Percentiles rank a stretch among this genome's conserved stretches.
Conservation (phyloP, 2,113 vertebrate species). For the Dasyurus viverrinus region DNA sequence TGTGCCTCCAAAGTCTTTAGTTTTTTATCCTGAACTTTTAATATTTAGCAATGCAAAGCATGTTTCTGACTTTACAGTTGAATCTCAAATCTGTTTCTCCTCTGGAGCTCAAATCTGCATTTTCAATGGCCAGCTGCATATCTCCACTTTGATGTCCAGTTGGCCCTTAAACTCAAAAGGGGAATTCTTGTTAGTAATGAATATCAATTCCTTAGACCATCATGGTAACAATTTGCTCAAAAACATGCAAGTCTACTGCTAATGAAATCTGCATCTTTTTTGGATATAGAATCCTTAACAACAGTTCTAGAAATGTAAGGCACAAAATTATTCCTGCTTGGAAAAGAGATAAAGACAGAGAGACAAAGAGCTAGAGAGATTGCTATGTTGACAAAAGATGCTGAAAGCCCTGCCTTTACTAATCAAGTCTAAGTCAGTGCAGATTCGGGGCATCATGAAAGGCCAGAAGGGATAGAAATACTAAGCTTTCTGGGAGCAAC, state of each 20-base stretch:
- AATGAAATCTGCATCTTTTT: not conserved
- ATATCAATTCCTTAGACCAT: not conserved
- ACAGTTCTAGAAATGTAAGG: not conserved
- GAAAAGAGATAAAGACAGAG: not conserved
- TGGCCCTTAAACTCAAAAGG: not conserved
- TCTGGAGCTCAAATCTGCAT: not conserved
- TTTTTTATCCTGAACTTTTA: not conserved
- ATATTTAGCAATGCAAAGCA: not conserved
- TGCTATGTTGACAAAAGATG: not conserved
- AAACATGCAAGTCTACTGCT: not conserved
- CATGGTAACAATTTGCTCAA: not conserved
- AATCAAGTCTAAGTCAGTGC: not conserved
- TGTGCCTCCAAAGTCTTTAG: not conserved
- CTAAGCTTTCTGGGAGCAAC: not conserved
- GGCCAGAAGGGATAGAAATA: not conserved
- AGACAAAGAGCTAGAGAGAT: not conserved
- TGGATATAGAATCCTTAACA: not conserved
- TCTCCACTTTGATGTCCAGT: not conserved
- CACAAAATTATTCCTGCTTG: not conserved
- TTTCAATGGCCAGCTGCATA: not conserved
- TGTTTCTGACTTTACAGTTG: not conserved
- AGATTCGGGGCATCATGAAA: not conserved
- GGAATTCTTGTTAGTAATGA: not conserved
- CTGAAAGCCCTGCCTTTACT: not conserved
- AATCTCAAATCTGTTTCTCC: not conserved